A percentile compares a stretch with the other conserved stretches of the same genome.
These are phyloP conservation scores for Varecia variegata DNA, from an alignment of 2,797 vertebrate genomes.

Conservation along the genomic window DNA sequence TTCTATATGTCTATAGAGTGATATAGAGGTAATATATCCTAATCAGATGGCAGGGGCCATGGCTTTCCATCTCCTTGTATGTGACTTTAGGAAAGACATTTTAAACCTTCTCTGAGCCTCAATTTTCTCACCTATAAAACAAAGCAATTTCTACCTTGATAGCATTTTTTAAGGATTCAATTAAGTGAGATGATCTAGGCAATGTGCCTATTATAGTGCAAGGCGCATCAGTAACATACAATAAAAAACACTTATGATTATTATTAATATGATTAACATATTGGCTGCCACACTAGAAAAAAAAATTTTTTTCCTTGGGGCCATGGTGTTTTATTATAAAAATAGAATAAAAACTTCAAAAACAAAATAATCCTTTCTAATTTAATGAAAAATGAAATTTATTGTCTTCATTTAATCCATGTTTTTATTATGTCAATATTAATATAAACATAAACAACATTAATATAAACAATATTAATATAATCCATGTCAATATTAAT, in stretches of 20 bases:
- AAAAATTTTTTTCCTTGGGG: too few species aligned
- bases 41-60: not conserved
- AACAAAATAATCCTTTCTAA: too few species aligned
- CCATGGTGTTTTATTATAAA: too few species aligned
- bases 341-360: too few species aligned
- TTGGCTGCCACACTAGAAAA: too few species aligned
- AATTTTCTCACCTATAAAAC: not conserved
- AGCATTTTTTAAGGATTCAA: constrained; percentile 13
- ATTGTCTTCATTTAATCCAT: too few species aligned
- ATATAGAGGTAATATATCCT: not conserved
- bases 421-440: too few species aligned
- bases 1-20: not conserved
- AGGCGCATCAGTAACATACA: not conserved
- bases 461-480: too few species aligned
- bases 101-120: not conserved
- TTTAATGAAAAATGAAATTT: too few species aligned
- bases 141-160: not conserved
- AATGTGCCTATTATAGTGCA: not conserved
- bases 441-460: too few species aligned
- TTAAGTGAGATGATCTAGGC: not conserved
- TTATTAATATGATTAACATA: not conserved
- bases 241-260: not conserved
- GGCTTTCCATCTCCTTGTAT: not conserved
- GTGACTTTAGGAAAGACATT: not conserved
- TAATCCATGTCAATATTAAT: too few species aligned